Base-by-base conservation (phyloP, 2,888 invertebrate genomes). In the Xylota segnis region DNA sequence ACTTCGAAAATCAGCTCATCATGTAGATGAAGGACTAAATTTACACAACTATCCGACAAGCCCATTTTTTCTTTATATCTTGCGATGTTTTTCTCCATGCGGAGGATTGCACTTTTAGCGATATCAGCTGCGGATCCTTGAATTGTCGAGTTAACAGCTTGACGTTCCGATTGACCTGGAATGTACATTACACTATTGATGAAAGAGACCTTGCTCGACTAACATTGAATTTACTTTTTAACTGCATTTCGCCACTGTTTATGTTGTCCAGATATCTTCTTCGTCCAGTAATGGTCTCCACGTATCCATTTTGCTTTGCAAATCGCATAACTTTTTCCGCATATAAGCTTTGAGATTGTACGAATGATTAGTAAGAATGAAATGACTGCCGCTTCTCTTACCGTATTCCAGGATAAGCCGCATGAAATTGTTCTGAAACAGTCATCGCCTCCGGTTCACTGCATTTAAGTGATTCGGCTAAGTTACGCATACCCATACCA, bases 121-220 rank as follows among this genome's bases (percentile, higher is more conserved):
- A 99, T 95, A 92, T 99, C 99, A 0, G 99, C 98, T 0, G 99
- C 99, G 0, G 99, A 98, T 0, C 99, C 99, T 93, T 99, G 99
- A 66, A 99, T 96, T 12, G 96, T 96, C 1, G 98, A 97, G 92
- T 99, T 99, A 0, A 99, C 95, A 12, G 98, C 98, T 93, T 99
- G 98, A n/a, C 99, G 94, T 92, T 98, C 98, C 0, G 98, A 97
- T 93, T 97, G 95, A 89, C 94, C 96, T 96, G 89, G 12, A 70
- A 70, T 7, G 14, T 1, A 45, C 18, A 27, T 7, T 29, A 37
- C 23, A 23, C 23, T 23, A 2, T 1, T 23, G 23, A 23, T 23
- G 23, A 3, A 2, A 23, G 23, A 23, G 3, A 23, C 23, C 1
- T 23, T 23, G 23, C 1, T 23, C 3, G 23, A 23, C 12, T 16